Evolutionary conservation across 2,797 vertebrate species (phyloP), one percentile per base, ranked within the genome.

Genomic region (Syngnathus acus): DNA sequence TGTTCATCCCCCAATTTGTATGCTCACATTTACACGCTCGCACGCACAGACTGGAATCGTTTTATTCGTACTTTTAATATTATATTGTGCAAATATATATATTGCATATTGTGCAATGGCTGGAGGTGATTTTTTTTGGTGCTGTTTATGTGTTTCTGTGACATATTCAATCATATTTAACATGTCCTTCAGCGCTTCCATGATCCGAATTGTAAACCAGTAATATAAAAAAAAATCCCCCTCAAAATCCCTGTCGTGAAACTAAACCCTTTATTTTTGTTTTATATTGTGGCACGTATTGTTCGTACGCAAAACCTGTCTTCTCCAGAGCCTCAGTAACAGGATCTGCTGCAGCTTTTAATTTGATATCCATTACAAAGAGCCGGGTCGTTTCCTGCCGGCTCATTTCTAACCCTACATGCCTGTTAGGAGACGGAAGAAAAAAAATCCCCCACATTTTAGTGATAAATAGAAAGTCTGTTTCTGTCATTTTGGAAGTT

Each of bases 321-420:
- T 39, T 14, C 59, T 42, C 40, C 13, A 13, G 39, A 61, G 59
- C 39, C 21, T 32, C 21, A 67, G 84, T 83, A 87, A 89, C 71
- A 58, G 57, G 86, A 90, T 82, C 82, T 74, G 67, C 65, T 68
- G 82, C 76, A 17, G 72, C 71, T 81, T 84, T 82, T 78, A 80
- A 86, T 85, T 76, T 86, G 79, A 87, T 90, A 87, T 86, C 85
- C 83, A 78, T 89, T 86, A 88, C 89, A 86, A 82, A 71, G 74
- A 21, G 66, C 40, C 66, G 64, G 66, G 80, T 83, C 72, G 73
- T 73, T 79, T 75, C 60, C 60, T 64, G 66, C 62, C 68, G 26
- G 45, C 65, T 72, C 64, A 68, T 72, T 76, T 70, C 67, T 69
- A 64, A 63, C 66, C 58, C 64, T 67, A 67, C 69, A 74, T 72